Conservation (phyloP, 2,888 invertebrate genomes). For the Fragum sueziense region DNA sequence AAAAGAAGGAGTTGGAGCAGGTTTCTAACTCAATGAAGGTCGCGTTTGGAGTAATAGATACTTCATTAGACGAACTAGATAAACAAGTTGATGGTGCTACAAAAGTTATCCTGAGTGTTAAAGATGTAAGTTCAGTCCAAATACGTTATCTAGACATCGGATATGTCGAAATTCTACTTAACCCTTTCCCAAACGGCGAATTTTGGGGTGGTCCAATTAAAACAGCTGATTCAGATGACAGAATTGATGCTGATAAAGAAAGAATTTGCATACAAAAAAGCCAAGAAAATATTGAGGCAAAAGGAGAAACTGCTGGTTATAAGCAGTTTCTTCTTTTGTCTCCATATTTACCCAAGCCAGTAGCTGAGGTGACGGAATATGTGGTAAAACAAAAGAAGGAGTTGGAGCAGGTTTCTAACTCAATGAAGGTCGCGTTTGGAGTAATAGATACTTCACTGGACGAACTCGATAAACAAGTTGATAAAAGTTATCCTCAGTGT, state of each 20-base stretch:
- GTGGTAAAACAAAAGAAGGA: conserved; percentile 28
- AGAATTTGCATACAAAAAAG: too few species aligned
- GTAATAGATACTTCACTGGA: conserved; percentile 14
- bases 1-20: conserved; percentile 20
- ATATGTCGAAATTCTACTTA: background rate
- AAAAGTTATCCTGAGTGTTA: conserved; percentile 12
- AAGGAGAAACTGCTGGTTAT: too few species aligned
- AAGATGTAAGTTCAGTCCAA: conserved; percentile 21
- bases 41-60: conserved; percentile 18
- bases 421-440: conserved; percentile 24
- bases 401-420: conserved; percentile 11
- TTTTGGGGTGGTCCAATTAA: too few species aligned
- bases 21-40: conserved; percentile 24
- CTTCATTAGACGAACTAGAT: conserved; percentile 12
- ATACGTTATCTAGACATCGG: background rate
- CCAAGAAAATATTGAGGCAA: too few species aligned
- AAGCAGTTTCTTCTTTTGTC: too few species aligned
- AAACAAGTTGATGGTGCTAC: conserved; percentile 29
- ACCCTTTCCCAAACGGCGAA: too few species aligned
- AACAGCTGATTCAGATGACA: too few species aligned
- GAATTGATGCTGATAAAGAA: too few species aligned
- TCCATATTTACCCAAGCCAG: too few species aligned
- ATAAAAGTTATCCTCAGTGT: conserved; percentile 8
- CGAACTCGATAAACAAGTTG: conserved; percentile 19
- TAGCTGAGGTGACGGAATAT: conserved; percentile 38